Evolutionary conservation across 2,797 vertebrate species (phyloP).

Genomic region (Scarus forsteni): DNA sequence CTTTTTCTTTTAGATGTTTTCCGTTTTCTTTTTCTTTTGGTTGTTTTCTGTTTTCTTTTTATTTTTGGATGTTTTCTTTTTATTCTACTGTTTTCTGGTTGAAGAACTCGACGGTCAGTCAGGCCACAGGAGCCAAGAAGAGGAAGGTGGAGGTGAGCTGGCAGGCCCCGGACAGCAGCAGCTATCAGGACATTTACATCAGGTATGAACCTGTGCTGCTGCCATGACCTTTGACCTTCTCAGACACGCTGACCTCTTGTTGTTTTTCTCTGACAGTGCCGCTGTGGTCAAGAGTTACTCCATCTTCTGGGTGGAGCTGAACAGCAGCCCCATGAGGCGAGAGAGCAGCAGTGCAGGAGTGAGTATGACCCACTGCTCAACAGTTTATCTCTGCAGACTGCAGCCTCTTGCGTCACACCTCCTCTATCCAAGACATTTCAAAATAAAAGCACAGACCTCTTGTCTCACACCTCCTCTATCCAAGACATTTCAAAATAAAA

Average conservation of each 20-base stretch:
- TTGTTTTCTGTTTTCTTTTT: too few species aligned
- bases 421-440: too few species aligned
- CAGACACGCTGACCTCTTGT: background rate
- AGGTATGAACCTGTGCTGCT: conserved; percentile 24
- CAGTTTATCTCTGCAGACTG: background rate
- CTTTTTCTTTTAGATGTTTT: too few species aligned
- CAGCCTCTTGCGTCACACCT: too few species aligned
- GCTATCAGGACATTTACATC: conserved; percentile 53
- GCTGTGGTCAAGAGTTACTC: conserved; percentile 59
- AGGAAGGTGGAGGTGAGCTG: conserved; percentile 58
- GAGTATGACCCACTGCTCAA: conserved; percentile 15
- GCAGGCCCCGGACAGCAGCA: conserved; percentile 49
- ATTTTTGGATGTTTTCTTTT: too few species aligned
- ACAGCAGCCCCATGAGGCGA: conserved; percentile 44
- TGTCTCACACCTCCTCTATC: too few species aligned
- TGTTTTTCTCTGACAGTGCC: conserved; percentile 41
- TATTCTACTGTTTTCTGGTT: conserved; percentile 5
- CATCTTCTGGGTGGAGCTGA: conserved; percentile 58
- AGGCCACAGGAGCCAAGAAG: conserved; percentile 34
- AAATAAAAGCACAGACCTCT: too few species aligned
- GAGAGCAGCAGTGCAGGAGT: conserved; percentile 36
- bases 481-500: too few species aligned
- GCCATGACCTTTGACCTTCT: background rate
- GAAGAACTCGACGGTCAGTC: conserved; percentile 59
- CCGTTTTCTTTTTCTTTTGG: too few species aligned